These are phyloP conservation scores for Trinorchestia longiramus DNA, from an alignment of 1,140 invertebrate genomes.

Conservation along the genomic window DNA sequence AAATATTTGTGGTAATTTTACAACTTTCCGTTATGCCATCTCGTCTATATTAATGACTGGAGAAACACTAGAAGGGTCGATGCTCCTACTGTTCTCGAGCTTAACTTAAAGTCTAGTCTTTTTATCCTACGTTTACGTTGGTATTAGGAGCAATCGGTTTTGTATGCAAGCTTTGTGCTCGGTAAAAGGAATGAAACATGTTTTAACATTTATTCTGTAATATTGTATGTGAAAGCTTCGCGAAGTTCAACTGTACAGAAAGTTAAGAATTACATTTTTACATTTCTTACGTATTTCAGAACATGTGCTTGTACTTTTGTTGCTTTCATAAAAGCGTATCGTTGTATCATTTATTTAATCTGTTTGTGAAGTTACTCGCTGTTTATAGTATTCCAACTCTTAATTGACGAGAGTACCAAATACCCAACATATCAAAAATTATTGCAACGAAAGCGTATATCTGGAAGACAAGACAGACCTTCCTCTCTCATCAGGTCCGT, in stretches of 20 bases:
- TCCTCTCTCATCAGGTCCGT: neutral
- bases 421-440: neutral
- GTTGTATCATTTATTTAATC: neutral
- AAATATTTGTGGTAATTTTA: too few species aligned
- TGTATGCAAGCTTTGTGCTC: too few species aligned
- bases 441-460: neutral
- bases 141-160: too few species aligned
- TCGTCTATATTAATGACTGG: too few species aligned
- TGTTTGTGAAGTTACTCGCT: neutral
- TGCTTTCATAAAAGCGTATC: neutral
- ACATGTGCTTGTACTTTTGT: neutral
- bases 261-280: neutral
- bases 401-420: neutral
- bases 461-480: neutral
- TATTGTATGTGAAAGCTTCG: neutral
- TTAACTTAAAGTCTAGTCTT: too few species aligned
- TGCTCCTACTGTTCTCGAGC: too few species aligned
- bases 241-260: neutral
- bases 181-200: too few species aligned
- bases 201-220: too few species aligned
- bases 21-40: too few species aligned
- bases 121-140: too few species aligned
- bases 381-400: neutral
- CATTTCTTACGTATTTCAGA: neutral
- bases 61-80: too few species aligned